A percentile compares a stretch with the other conserved stretches of the same genome.
phyloP scores from a whole-genome alignment of 2,113 vertebrate species.

The Hylia prasina region DNA sequence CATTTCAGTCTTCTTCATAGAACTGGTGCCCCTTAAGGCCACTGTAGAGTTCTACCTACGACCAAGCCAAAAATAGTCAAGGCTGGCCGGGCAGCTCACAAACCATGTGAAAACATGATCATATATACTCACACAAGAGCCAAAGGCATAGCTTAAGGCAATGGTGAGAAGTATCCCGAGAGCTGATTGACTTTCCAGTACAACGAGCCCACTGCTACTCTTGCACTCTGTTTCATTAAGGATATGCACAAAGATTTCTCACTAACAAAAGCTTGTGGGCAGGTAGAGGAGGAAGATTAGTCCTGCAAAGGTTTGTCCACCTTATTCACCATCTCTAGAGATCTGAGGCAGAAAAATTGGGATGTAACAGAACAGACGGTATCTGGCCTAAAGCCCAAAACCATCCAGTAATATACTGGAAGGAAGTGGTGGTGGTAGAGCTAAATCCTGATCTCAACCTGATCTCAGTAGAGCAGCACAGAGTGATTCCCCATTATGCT shows the following conservation, averaged over 20 bases:
- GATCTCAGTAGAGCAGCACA: neutral
- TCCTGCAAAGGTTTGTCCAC: neutral
- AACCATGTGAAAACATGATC: neutral
- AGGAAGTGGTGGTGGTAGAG: neutral
- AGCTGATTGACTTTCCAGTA: neutral
- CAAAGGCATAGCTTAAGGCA: neutral
- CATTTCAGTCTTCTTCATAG: neutral
- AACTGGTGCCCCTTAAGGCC: neutral
- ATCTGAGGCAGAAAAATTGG: neutral
- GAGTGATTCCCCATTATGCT: neutral
- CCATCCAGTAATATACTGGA: neutral
- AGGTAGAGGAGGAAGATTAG: neutral
- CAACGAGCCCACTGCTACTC: neutral
- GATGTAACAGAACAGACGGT: neutral
- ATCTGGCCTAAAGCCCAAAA: neutral
- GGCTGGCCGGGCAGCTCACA: neutral
- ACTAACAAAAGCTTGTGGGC: neutral
- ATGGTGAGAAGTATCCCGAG: neutral
- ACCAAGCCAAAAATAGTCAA: neutral
- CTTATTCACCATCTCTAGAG: neutral
- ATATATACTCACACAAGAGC: neutral
- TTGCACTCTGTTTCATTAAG: neutral
- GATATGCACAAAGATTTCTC: neutral
- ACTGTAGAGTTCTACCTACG: neutral
- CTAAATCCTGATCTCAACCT: neutral